A percentile compares a stretch with the other conserved stretches of the same genome.
These are phyloP conservation scores for Parus major DNA, from an alignment of 2,113 vertebrate genomes.

Conservation along the genomic window DNA sequence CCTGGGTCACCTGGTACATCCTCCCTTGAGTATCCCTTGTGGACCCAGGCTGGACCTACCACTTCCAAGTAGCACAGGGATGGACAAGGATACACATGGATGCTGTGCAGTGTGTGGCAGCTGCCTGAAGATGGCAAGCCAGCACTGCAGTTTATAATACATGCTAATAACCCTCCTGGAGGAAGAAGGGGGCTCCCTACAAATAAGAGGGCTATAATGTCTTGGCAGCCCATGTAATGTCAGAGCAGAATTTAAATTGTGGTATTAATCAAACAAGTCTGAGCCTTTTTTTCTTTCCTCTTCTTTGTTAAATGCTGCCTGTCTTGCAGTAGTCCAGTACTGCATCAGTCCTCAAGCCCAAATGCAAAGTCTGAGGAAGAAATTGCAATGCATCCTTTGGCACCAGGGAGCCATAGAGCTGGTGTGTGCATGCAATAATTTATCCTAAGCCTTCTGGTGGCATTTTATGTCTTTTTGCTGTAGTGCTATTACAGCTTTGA, in stretches of 20 bases:
- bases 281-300: background rate
- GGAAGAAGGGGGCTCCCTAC: constrained; percentile 30
- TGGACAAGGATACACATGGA: background rate
- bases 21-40: background rate
- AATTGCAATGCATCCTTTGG: constrained; percentile 65
- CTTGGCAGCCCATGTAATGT: constrained; percentile 10
- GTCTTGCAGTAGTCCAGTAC: background rate
- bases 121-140: constrained; percentile 73
- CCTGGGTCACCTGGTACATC: background rate
- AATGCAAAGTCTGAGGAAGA: constrained; percentile 53
- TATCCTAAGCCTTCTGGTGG: constrained; percentile 71
- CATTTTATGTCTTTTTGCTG: constrained; percentile 74
- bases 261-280: background rate
- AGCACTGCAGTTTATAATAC: constrained; percentile 55
- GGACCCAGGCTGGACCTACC: background rate
- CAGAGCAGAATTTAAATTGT: constrained; percentile 47
- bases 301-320: background rate
- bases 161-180: constrained; percentile 15
- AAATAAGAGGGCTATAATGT: constrained; percentile 26
- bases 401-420: constrained; percentile 68
- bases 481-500: constrained; percentile 74
- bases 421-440: constrained; percentile 67
- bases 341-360: constrained; percentile 35
- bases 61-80: background rate
- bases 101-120: constrained; percentile 49